Percentiles rank a stretch among this genome's conserved stretches.
These are phyloP conservation scores for Leuciscus waleckii DNA, from an alignment of 2,797 vertebrate genomes.

Conservation along the genomic window DNA sequence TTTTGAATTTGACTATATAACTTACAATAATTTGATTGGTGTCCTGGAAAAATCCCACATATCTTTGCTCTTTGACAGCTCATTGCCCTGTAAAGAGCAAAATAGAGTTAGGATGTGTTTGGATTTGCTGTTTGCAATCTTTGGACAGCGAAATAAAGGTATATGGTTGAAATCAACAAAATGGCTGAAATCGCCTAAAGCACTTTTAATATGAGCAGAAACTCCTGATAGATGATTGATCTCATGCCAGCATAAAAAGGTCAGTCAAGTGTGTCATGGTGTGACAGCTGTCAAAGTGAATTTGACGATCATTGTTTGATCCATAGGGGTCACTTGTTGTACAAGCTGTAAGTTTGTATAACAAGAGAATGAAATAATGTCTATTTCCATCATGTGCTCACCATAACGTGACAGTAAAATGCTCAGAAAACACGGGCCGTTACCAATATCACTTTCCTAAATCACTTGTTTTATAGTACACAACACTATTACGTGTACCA, in stretches of 20 bases:
- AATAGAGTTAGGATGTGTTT: neutral
- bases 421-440: neutral
- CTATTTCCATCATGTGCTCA: neutral
- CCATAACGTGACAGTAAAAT: neutral
- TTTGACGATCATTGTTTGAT: neutral
- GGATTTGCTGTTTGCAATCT: neutral
- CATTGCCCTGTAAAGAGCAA: neutral
- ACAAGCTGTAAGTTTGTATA: neutral
- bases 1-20: neutral
- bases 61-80: neutral
- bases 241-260: neutral
- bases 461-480: neutral
- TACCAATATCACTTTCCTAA: neutral
- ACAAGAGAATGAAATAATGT: neutral
- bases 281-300: neutral
- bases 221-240: neutral
- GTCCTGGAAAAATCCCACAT: neutral
- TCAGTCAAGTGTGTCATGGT: neutral
- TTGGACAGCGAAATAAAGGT: neutral
- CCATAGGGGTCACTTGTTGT: neutral
- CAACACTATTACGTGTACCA: neutral
- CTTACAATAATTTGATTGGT: neutral
- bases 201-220: neutral
- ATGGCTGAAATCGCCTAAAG: neutral
- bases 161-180: neutral